Base-by-base conservation (phyloP, 2,888 invertebrate species). In the Cephus sareptanus region DNA sequence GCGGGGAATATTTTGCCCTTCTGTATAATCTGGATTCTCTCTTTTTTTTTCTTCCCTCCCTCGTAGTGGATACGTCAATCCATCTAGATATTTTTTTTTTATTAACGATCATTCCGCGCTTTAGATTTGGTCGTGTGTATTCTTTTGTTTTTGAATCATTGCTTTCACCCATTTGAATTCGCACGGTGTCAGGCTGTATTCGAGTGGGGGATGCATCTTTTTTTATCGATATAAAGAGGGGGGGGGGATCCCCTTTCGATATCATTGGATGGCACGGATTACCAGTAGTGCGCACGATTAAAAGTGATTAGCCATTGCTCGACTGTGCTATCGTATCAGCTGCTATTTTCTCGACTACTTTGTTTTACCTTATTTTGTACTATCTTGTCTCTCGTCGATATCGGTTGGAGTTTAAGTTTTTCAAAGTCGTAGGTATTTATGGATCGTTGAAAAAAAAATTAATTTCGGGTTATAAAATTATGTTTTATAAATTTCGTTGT, bases 1-100 rank as follows among this genome's bases (percentile, higher is more conserved):
- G 91, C 91, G 91, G 91, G 90, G 89, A 89, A 90, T 89, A 88
- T 89, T 88, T 90, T 89, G 88, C 87, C 88, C 88, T 89, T 88
- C 85, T 87, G 85, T 88, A 88, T 88, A 88, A 89, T 88, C 87
- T 80, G 76, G 71, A 71, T 11, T 30, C 33, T 31, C 80, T 77
- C 76, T 80, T 76, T 69, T 76, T 78, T 77, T 80, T 73, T n/a
- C 77, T 73, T 75, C 78, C 73, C 30, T 68, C 35, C 76, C 34
- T 40, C 77, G 70, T 56, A 56, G 56, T 56, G 56, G 56, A 56
- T 56, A 56, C 23, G 56, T 23, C 56, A 56, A 56, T 56, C 56
- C 56, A 23, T 56, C 56, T 15, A 56, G 56, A 23, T 6, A 37
- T 15, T 56, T 56, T 56, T 56, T 56, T 56, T 56, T 56, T 56